Conservation (phyloP, 2,113 vertebrate species). For the Crotalus helleri region DNA sequence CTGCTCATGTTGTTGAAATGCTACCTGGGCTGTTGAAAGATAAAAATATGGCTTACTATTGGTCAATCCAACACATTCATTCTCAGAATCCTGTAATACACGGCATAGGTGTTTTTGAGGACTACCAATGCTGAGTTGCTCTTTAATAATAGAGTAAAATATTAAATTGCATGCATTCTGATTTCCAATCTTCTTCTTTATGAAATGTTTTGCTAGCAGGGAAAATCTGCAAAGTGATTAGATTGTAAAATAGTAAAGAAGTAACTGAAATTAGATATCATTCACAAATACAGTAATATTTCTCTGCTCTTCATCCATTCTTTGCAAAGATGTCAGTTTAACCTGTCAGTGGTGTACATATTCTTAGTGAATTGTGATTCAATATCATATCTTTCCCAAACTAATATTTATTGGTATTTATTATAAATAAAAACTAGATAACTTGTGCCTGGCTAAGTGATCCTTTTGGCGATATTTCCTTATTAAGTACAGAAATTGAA, state of each 20-base stretch:
- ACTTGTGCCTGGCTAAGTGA: no score
- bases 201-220: background rate
- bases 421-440: background rate
- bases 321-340: background rate
- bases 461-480: no score
- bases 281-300: conserved; percentile 3
- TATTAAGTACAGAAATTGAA: no score
- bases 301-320: conserved; percentile 7
- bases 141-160: no score
- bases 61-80: no score
- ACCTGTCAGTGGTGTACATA: background rate
- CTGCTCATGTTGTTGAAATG: no score
- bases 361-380: conserved; percentile 21
- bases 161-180: background rate
- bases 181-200: background rate
- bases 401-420: conserved; percentile 25
- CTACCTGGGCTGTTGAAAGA: no score
- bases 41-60: no score
- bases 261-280: background rate
- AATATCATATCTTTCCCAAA: conserved; percentile 24
- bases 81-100: no score
- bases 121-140: no score
- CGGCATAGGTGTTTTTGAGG: no score
- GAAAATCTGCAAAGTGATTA: background rate
- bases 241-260: background rate